Evolutionary conservation across 2,888 invertebrate species (phyloP), one percentile per base, ranked within the genome.

Genomic region (Dicyrtomina minuta): DNA sequence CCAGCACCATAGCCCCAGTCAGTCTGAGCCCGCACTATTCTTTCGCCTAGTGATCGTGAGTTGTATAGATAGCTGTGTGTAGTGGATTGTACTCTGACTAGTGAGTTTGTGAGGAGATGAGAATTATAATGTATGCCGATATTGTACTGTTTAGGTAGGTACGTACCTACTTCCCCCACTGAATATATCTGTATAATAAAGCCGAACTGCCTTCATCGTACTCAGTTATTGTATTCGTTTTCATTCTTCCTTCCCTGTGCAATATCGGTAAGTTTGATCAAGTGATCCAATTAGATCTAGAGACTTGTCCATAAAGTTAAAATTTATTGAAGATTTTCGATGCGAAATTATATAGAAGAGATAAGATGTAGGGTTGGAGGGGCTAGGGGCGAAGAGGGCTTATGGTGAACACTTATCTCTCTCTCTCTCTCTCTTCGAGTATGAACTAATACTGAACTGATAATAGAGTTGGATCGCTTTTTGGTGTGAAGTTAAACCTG

Each of bases 211-310:
- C n/a, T n/a, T n/a, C n/a, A n/a, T n/a, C n/a, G n/a, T n/a, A n/a
- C n/a, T n/a, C n/a, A n/a, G n/a, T n/a, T n/a, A n/a, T n/a, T n/a
- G n/a, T n/a, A n/a, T n/a, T n/a, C n/a, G 10, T 13, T 43, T 43
- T 43, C 13, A 43, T 43, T 43, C 13, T 46, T 12, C 46, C 46
- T 46, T 3, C n/a, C 46, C 46, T 26, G 65, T 72, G 68, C 72
- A 67, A 70, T 72, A 72, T 72, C 72, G 70, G 68, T 65, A 44
- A 65, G 67, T 67, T 68, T 67, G 67, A 73, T 73, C 73, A 73
- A 74, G 70, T 74, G 74, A 70, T 74, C 74, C 74, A 74, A 74
- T 74, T 74, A 74, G 70, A 74, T 72, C 46, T 62, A 59, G 60
- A 39, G 72, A 53, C 41, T 44, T 44, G 53, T 53, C 64, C 67